Evolutionary conservation across 2,888 invertebrate genomes (phyloP), one percentile per base, ranked within the genome.

Genomic region (Eupithecia subumbrata): DNA sequence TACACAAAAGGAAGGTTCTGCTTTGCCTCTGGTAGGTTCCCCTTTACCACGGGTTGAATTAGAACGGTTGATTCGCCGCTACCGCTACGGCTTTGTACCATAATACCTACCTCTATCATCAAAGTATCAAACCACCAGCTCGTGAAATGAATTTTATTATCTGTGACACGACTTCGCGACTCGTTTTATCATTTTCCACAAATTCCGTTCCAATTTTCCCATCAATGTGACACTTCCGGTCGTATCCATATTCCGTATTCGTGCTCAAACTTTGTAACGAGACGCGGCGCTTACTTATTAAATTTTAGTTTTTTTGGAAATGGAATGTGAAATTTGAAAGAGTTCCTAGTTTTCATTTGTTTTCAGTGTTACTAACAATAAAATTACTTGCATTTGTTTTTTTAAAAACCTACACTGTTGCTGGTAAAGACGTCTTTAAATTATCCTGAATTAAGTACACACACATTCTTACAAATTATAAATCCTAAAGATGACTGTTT

Each of bases 101-200:
- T 34, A 64, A 64, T 60, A 56, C n/a, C 25, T 34, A 34, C 18
- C 34, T 64, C 64, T 34, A 34, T 64, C 63, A 16, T 22, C 72
- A 73, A 76, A 73, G 71, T 73, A 76, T 72, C 71, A 74, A 71
- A 45, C 68, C 73, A 48, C 45, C 16, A 64, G 69, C 22, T 77
- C 70, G 75, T 64, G 68, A 75, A 77, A 77, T 78, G 78, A 79
- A 81, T 79, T 80, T 79, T 77, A 80, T 80, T 77, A 81, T 81
- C 74, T 77, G 73, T 76, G 77, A 78, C 78, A 76, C 74, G 78
- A 77, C 75, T 80, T 75, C 80, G 79, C 73, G 72, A 76, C 75
- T 77, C 79, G 77, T 79, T 80, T 79, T 56, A 80, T 80, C 79
- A 80, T 80, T 79, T 81, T 78, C 77, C 77, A 78, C 79, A 78